A percentile compares a stretch with the other conserved stretches of the same genome.
These are phyloP conservation scores for Drosophila melanosoma DNA, from an alignment of 2,888 invertebrate genomes.

Conservation along the genomic window DNA sequence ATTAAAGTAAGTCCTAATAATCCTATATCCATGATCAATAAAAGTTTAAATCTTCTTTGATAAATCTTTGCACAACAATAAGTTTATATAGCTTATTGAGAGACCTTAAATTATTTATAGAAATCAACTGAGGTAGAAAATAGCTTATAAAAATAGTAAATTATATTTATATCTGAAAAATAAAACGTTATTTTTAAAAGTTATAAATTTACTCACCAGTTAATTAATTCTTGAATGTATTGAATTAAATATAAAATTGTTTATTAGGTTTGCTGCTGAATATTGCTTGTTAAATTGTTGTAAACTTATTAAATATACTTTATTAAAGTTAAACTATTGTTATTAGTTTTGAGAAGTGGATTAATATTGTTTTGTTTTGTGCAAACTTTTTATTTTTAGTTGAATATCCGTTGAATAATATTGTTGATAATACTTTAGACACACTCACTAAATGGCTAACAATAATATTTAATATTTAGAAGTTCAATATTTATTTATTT, in stretches of 20 bases:
- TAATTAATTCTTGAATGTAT: not conserved
- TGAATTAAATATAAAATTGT: not conserved
- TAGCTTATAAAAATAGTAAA: not conserved
- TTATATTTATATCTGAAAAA: not conserved
- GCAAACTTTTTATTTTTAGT: constrained; percentile 28
- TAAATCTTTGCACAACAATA: not conserved
- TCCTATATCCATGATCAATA: not conserved
- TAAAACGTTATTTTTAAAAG: fast-evolving
- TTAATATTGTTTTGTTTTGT: constrained; percentile 8
- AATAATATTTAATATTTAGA: not conserved
- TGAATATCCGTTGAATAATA: not conserved
- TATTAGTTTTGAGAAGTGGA: not conserved
- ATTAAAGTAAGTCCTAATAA: not conserved
- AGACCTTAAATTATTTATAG: not conserved
- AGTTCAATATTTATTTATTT: constrained; percentile 7
- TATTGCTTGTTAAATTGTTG: not conserved
- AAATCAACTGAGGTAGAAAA: not conserved
- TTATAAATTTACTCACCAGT: constrained; percentile 6
- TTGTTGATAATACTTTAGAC: not conserved
- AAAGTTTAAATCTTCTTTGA: fast-evolving
- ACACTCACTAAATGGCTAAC: constrained; percentile 2
- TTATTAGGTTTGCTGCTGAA: not conserved
- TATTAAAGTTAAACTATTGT: not conserved
- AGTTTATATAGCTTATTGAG: not conserved
- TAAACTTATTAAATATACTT: not conserved